Percentiles rank a stretch among this genome's conserved stretches.
Evolutionary conservation across 2,888 invertebrate species (phyloP).

Genomic region (Nasonovia ribisnigri): DNA sequence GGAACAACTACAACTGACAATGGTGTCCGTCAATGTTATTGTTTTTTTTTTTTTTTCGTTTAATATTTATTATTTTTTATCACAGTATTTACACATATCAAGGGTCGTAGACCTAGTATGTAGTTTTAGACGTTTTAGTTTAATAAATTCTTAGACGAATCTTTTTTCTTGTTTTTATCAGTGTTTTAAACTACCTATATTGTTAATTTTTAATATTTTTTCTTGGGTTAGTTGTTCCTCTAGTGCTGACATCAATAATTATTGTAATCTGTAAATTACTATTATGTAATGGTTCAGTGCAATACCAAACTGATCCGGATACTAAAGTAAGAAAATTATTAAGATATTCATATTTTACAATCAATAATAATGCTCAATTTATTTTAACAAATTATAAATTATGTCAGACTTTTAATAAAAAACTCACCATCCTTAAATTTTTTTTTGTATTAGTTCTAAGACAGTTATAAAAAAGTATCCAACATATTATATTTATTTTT

Average conservation of each 20-base stretch:
- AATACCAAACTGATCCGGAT: constrained; percentile 23
- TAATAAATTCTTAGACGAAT: background rate
- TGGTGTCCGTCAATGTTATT: constrained; percentile 22
- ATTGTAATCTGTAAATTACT: background rate
- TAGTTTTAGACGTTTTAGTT: constrained; percentile 29
- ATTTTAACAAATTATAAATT: background rate
- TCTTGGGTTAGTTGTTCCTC: background rate
- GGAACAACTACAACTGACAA: background rate
- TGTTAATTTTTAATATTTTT: background rate
- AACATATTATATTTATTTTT: background rate
- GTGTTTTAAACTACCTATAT: background rate
- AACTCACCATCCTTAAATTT: background rate
- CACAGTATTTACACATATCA: constrained; percentile 1
- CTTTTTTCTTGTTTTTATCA: background rate
- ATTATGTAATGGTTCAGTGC: constrained; percentile 12
- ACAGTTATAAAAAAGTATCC: background rate
- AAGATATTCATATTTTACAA: background rate
- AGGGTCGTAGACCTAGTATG: constrained; percentile 16
- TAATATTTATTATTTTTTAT: constrained; percentile 26
- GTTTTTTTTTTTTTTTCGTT: constrained; percentile 24
- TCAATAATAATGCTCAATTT: background rate
- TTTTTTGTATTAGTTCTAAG: background rate
- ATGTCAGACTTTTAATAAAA: background rate
- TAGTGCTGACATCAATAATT: background rate
- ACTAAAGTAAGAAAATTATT: constrained; percentile 42